A percentile compares a stretch with the other conserved stretches of the same genome.
Evolutionary conservation across 2,113 vertebrate species (phyloP).

Genomic region (Charina bottae): DNA sequence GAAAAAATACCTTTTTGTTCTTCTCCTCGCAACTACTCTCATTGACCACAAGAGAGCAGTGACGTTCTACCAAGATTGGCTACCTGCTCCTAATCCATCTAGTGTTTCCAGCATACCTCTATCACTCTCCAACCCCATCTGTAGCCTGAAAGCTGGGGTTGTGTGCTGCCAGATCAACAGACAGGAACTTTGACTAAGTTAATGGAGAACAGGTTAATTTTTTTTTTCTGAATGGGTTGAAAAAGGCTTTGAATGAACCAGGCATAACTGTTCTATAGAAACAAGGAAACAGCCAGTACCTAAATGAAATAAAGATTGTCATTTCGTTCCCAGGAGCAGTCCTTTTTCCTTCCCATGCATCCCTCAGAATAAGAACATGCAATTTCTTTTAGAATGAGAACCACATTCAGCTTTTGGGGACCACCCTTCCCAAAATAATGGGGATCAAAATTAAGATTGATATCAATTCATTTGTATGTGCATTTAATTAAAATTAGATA

Average conservation of each 20-base stretch:
- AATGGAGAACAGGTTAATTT: background rate
- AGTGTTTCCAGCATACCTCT: background rate
- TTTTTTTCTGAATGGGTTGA: background rate
- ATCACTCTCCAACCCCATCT: background rate
- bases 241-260: background rate
- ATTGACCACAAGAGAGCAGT: background rate
- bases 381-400: background rate
- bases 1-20: background rate
- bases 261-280: background rate
- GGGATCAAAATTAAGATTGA: background rate
- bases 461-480: background rate
- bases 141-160: background rate
- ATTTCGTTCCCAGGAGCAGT: background rate
- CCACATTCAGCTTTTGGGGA: background rate
- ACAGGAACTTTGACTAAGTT: background rate
- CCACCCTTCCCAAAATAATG: background rate
- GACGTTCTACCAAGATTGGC: background rate
- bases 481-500: background rate
- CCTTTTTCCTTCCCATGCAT: background rate
- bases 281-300: background rate
- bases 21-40: background rate
- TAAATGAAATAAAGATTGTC: background rate
- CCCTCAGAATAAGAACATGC: background rate
- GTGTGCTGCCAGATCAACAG: background rate
- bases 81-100: background rate